A percentile compares a stretch with the other conserved stretches of the same genome.
Conservation (phyloP, 2,113 vertebrate species). For the Ptyas mucosa region DNA sequence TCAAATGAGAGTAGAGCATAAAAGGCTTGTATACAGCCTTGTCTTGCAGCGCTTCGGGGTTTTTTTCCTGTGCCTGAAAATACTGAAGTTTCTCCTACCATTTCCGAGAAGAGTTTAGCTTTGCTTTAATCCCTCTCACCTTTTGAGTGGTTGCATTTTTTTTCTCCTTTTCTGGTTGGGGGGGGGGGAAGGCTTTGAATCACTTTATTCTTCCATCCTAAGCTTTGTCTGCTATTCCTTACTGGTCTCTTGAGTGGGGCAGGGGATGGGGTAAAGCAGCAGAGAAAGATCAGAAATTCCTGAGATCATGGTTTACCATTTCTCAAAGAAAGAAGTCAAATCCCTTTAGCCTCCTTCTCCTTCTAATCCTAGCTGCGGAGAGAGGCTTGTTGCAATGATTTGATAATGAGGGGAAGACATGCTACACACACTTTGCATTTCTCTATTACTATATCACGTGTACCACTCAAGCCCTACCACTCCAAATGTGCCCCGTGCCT, state of each 20-base stretch:
- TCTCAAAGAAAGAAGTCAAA: background rate
- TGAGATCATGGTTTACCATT: background rate
- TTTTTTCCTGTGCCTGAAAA: background rate
- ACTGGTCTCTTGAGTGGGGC: background rate
- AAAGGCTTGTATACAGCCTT: background rate
- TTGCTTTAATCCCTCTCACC: conserved; percentile 1
- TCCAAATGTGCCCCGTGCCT: background rate
- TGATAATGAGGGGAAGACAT: background rate
- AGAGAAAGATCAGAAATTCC: background rate
- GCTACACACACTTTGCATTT: background rate
- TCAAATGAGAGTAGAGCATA: background rate
- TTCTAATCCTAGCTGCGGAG: background rate
- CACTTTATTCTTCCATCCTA: background rate
- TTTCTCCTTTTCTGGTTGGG: background rate
- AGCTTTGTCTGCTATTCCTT: background rate
- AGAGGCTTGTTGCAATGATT: background rate
- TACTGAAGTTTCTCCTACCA: background rate
- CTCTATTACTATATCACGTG: background rate
- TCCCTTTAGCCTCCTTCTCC: background rate
- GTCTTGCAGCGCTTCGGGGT: background rate
- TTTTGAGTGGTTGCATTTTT: background rate
- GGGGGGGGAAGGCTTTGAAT: background rate
- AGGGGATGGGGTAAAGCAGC: background rate
- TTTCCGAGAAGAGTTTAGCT: background rate
- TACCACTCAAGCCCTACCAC: background rate